Conservation (phyloP, 2,888 invertebrate species). For the Xylota sylvarum region DNA sequence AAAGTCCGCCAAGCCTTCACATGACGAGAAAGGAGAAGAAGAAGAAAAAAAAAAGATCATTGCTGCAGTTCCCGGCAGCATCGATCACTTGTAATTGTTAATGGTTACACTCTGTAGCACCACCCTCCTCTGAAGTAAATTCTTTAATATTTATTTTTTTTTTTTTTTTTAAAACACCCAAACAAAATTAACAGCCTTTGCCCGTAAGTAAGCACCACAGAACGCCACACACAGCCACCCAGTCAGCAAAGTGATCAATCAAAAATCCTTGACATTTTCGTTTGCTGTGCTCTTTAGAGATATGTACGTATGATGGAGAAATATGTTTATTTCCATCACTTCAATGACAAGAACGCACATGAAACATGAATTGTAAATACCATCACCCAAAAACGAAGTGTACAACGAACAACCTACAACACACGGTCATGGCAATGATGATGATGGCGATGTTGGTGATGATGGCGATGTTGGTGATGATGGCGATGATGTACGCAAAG, state of each 20-base stretch:
- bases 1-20: slow-evolving; percentile 58
- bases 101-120: slow-evolving; percentile 43
- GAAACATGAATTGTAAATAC: slow-evolving; percentile 76
- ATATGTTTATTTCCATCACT: slow-evolving; percentile 75
- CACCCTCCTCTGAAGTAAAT: slow-evolving; percentile 33
- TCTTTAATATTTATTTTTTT: no score
- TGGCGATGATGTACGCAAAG: slow-evolving; percentile 70
- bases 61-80: slow-evolving; percentile 69
- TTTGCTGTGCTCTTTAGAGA: slow-evolving; percentile 51
- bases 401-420: slow-evolving; percentile 32
- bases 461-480: slow-evolving; percentile 49
- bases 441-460: slow-evolving; percentile 23
- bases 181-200: slow-evolving; percentile 54
- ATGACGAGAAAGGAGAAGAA: slow-evolving; percentile 16
- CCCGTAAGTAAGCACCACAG: slow-evolving; percentile 17
- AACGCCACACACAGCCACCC: slow-evolving; percentile 13
- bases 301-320: slow-evolving; percentile 53
- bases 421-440: slow-evolving; percentile 44
- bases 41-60: slow-evolving; percentile 34
- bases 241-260: slow-evolving; percentile 76
- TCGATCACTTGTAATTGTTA: slow-evolving; percentile 76
- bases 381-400: slow-evolving; percentile 59
- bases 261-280: slow-evolving; percentile 75
- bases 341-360: slow-evolving; percentile 71
- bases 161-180: neutral